Evolutionary conservation across 37 sponge, comb jelly and placozoan species (phyloP), one percentile per base, ranked within the genome.

Genomic region (Eunapius fragilis): DNA sequence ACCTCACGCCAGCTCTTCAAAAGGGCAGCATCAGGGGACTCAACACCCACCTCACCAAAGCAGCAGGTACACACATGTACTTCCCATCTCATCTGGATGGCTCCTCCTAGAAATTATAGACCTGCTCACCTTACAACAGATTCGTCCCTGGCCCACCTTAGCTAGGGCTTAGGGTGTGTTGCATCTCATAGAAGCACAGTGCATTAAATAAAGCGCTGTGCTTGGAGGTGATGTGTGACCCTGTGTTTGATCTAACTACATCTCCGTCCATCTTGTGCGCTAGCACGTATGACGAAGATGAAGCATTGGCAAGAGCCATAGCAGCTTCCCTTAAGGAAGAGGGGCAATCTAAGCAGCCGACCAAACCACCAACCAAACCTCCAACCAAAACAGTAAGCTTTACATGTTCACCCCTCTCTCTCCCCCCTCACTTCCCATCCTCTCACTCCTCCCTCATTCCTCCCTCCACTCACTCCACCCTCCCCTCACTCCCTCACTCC

Each of bases 281-380:
- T 22, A 30, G 31, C 31, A 13, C 78, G 11, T 77, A 72, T 17
- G 88, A 91, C 69, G 95, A 94, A 35, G 95, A 94, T 68, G 92
- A 83, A 37, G 95, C 92, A 17, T 68, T 94, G 23, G 95, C 95
- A 25, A 72, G 49, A 31, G 95, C 95, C 25, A 89, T 94, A 74
- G 95, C 95, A 26, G 92, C 87, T 13, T 94, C 95, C 5, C 76
- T 94, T 31, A 70, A 86, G 2, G 92, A 94, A 0, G 81, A 88
- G 69, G 85, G 85, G 70, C 70, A 79, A 4, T 3, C 75, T 14
- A 4, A 76, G 35, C 12, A 32, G 73, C 73, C 73, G 12, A 7
- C 73, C 22, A 34, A 26, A 19, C 26, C 34, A 22, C 78, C 7
- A 48, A 36, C 19, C 48, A 67, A 26, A 19, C 26, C 34, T 36